Evolutionary conservation across 2,888 invertebrate genomes (phyloP).

Genomic region (Chelonus formosanus): DNA sequence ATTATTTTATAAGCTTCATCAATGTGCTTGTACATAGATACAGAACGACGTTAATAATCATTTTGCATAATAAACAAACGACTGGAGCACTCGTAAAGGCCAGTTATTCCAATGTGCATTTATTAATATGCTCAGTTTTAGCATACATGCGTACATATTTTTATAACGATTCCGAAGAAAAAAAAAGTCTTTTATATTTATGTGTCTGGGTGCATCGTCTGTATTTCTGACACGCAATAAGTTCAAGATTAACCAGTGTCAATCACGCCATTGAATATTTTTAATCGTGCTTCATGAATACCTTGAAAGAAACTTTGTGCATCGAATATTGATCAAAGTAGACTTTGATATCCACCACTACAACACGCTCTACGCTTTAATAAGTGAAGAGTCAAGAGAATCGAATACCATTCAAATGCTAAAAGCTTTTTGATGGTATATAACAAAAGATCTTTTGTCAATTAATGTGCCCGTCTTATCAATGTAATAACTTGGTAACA

Average conservation of each 20-base stretch:
- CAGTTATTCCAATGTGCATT: no score
- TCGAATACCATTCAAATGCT: slow-evolving; percentile 2
- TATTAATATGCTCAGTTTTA: no score
- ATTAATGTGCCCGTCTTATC: slow-evolving; percentile 1
- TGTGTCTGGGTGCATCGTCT: no score
- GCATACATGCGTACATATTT: no score
- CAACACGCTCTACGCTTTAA: not conserved
- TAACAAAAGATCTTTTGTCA: slow-evolving; percentile 4
- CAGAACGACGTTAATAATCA: slow-evolving; percentile 2
- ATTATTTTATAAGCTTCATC: not conserved
- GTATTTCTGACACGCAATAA: not conserved
- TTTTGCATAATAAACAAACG: not conserved
- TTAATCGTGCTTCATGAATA: slow-evolving; percentile 13
- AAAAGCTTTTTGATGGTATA: not conserved
- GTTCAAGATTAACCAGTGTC: slow-evolving; percentile 8
- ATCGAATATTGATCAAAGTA: slow-evolving; percentile 18
- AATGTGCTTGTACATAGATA: slow-evolving; percentile 1
- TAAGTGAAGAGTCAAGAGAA: not conserved
- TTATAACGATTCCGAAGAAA: no score
- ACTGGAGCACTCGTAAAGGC: no score
- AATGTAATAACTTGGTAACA: not conserved
- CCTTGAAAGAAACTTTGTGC: slow-evolving; percentile 11
- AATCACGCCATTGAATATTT: slow-evolving; percentile 10
- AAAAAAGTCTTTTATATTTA: no score
- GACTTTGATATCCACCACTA: slow-evolving; percentile 6